Base-by-base conservation (phyloP, 2,113 vertebrate species). In the Laticauda colubrina region DNA sequence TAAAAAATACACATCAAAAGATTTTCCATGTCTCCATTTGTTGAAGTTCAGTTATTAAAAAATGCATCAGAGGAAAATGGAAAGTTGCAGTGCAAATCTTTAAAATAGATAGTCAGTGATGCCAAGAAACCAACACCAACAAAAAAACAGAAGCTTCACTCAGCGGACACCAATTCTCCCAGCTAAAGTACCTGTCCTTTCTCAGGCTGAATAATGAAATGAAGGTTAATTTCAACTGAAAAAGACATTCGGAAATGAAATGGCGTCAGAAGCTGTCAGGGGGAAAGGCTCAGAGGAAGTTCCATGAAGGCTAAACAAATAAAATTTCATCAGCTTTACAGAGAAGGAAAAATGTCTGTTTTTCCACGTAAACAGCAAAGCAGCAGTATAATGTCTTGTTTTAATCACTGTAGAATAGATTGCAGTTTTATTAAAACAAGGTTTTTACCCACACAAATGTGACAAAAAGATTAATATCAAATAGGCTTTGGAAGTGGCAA, bases 161-260 rank as follows among this genome's bases (percentile, higher is more conserved):
- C 93, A 90, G n/a, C 34, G 55, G 54, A 12, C 0, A 87, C 89
- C 88, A 3, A 85, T 90, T 89, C 57, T 93, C 86, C 92, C 94
- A 26, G 64, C 3, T 64, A 81, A 94, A 90, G 18, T 1, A 90
- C 0, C 39, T 24, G 0, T 69, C 86, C 45, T 75, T 61, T 61
- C 90, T 10, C 20, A 11, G 64, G 55, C 91, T 95, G 89, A 95
- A 93, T 92, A 94, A 56, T 29, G 90, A 95, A 92, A 92, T 20
- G 81, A 93, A 89, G 69, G 93, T 64, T 96, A 86, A 94, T 96
- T 96, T 93, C n/a, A 87, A 94, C 54, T 90, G 90, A 91, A 87
- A 94, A 95, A 92, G 92, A 94, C 51, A 89, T 92, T 56, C 4
- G 59, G 92, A 90, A 93, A 90, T 59, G 43, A 94, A 95, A 59